Evolutionary conservation across 2,113 vertebrate genomes (phyloP), one percentile per base, ranked within the genome.

Genomic region (Salminus brasiliensis): DNA sequence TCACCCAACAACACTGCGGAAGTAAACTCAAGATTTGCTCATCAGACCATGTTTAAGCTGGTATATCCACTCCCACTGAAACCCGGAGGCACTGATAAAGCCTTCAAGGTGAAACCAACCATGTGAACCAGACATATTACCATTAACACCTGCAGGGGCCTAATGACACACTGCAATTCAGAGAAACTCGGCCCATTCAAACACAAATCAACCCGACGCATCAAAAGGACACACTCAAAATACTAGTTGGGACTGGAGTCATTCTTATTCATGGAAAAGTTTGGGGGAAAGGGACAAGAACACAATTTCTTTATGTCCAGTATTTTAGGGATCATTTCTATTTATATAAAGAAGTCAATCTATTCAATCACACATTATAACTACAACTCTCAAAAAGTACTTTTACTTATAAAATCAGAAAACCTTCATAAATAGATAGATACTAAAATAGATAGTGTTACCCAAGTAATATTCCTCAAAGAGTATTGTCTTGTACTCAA

Each of bases 11-110:
- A 9, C 13, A 9, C 41, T 23, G 12, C 4, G 3, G 15, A 67
- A 53, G 73, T 47, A 25, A 27, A 68, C 57, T 27, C n/a, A 41
- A 66, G 29, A 59, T 72, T 59, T 15, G 68, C 52, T 47, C 15
- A 71, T 36, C 45, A 41, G 72, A 41, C 30, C 43, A 49, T 27
- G 77, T 57, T 47, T 27, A 63, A 68, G 8, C 68, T 60, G 69
- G 82, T 41, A 18, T 59, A 62, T 36, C 53, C 78, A 83, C 74
- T 71, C 81, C 66, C 71, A 83, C 67, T 68, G 70, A 69, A 80
- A 74, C 63, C 25, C 69, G 21, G 18, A 36, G 13, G 29, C n/a
- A 62, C 29, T 36, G 45, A 25, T 25, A 27, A 34, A 68, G 65
- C 75, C 12, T 13, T 29, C 23, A 12, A 27, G 5, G 13, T 30